Evolutionary conservation across 53 echinoderm and acorn worm species (phyloP).

Genomic region (Luidia sarsii): DNA sequence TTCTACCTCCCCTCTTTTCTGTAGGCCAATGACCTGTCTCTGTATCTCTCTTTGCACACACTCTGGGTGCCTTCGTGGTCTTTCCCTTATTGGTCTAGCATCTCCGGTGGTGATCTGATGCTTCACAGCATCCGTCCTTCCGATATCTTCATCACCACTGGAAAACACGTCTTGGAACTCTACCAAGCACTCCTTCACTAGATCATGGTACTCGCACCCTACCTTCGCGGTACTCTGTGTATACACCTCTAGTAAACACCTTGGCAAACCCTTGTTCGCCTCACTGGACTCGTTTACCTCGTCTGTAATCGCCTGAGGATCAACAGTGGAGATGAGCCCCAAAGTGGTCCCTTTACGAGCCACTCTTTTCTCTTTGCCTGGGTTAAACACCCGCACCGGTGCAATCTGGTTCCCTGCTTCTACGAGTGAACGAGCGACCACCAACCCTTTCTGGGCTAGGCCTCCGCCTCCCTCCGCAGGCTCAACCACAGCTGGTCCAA

Average conservation of each 20-base stretch:
- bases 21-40: slow-evolving; percentile 33
- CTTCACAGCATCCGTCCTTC: slow-evolving; percentile 56
- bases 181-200: background rate
- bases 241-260: background rate
- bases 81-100: slow-evolving; percentile 46
- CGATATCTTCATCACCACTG: slow-evolving; percentile 37
- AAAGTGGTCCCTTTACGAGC: background rate
- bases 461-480: slow-evolving; percentile 10
- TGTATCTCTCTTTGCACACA: slow-evolving; percentile 43
- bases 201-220: background rate
- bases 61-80: slow-evolving; percentile 45
- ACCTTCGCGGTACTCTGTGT: background rate
- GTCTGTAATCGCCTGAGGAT: background rate
- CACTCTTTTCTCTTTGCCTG: background rate
- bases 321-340: background rate
- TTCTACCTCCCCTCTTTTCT: slow-evolving; percentile 39
- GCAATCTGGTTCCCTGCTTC: background rate
- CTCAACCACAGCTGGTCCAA: slow-evolving; percentile 6
- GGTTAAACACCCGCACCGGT: background rate
- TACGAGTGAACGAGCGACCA: background rate
- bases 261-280: background rate
- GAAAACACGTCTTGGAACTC: slow-evolving; percentile 59
- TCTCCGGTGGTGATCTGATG: slow-evolving; percentile 59
- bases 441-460: slow-evolving; percentile 12
- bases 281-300: background rate